Base-by-base conservation (phyloP, 2,113 vertebrate species). In the Otis tarda region DNA sequence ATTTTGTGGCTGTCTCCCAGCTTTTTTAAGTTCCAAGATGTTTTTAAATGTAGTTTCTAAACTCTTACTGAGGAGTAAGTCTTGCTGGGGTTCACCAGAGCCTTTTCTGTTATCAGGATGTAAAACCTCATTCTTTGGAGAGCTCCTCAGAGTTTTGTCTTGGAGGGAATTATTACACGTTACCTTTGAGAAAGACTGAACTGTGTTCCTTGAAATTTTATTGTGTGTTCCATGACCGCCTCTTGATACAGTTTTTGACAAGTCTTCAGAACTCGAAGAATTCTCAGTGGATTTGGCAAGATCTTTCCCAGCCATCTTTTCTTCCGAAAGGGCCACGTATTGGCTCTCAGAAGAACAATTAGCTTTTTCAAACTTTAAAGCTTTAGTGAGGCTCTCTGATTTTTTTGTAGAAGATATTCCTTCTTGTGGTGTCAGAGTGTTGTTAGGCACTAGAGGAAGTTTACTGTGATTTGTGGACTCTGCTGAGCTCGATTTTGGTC, bases 31-130 rank as follows among this genome's bases (percentile, higher is more conserved):
- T 96, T 99, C 98, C 94, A 98, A 92, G 95, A 98, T 97, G 87
- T 98, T 99, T 96, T 98, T 99, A 95, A 98, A 98, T 2, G 98
- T 98, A n/a, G 97, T 98, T 94, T 99, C 98, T 91, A 98, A 97
- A 95, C 98, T 98, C 89, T 98, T 98, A 83, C 94, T 97, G 94
- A 98, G 96, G 84, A 98, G 97, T 92, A 97, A 97, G 60, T 97
- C 98, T 86, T 95, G 89, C 95, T 96, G 97, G 86, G 97, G 89
- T 85, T 98, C 98, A 19, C 86, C 97, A 41, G 97, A 97, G 60
- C 96, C 96, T 95, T 97, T 98, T 93, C 97, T 90, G 95, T 90
- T 96, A 94, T 97, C 98, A 70, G 97, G 97, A 96, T 96, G 98
- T 79, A 97, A 97, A 97, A 97, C 93, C 69, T 97, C 97, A 84